Evolutionary conservation across 2,797 vertebrate species (phyloP).

Genomic region (Furcifer pardalis): DNA sequence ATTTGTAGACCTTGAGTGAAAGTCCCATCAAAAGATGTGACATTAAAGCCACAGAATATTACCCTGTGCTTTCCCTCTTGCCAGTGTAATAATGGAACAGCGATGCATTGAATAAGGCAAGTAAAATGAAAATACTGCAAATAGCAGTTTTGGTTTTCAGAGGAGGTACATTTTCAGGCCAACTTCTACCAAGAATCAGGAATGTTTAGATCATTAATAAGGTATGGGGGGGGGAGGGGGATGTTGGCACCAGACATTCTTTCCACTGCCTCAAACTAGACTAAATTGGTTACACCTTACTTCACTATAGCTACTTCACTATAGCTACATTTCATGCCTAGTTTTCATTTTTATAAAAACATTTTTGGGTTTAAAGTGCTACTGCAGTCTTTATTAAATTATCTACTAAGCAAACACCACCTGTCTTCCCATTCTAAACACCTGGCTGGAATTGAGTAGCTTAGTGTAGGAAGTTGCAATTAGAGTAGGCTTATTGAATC

Average conservation of each 20-base stretch:
- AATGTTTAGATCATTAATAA: background rate
- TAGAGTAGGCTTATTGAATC: too few species aligned
- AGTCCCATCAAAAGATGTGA: background rate
- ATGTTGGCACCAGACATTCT: background rate
- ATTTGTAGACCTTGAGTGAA: too few species aligned
- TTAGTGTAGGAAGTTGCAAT: too few species aligned
- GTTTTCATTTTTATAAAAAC: conserved; percentile 44
- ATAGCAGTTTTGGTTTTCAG: background rate
- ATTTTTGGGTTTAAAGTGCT: conserved; percentile 32
- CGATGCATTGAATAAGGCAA: background rate
- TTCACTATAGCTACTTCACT: too few species aligned
- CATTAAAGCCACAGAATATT: background rate
- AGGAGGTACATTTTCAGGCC: background rate
- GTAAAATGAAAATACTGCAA: background rate
- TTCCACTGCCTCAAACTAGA: background rate
- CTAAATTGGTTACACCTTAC: background rate
- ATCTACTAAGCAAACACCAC: conserved; percentile 22
- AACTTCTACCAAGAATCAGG: background rate
- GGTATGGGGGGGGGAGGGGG: too few species aligned
- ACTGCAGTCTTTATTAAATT: conserved; percentile 53
- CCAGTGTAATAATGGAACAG: too few species aligned
- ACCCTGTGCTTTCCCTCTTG: background rate
- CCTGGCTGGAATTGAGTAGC: background rate
- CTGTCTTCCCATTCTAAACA: conserved; percentile 45
- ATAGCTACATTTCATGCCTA: conserved; percentile 38